A percentile compares a stretch with the other conserved stretches of the same genome.
phyloP scores from a whole-genome alignment of 2,797 vertebrate genomes.

The Gymnoscopelus braueri region DNA sequence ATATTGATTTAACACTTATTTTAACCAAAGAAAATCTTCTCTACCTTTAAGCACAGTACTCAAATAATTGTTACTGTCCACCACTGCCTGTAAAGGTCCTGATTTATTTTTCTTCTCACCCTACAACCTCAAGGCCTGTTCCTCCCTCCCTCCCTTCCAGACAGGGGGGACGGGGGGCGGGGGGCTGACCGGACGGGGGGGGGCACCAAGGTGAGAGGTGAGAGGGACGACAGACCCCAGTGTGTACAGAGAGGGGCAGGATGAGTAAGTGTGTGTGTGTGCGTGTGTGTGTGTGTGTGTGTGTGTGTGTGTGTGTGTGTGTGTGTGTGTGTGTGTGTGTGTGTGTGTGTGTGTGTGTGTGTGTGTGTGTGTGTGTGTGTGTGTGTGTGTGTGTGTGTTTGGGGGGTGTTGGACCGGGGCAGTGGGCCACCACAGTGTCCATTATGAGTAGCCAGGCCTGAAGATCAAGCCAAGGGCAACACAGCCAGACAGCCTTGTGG shows the following conservation, averaged over 20 bases:
- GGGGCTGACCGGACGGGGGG: constrained; percentile 68
- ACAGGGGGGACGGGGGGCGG: background rate
- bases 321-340: no score
- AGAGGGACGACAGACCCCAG: constrained; percentile 56
- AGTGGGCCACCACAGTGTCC: constrained; percentile 47
- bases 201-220: constrained; percentile 51
- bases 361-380: no score
- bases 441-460: constrained; percentile 60
- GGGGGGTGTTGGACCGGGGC: background rate
- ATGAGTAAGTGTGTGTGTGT: constrained; percentile 34
- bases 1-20: no score
- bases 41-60: no score
- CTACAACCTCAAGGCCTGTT: no score
- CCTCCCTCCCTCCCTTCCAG: no score
- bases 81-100: no score
- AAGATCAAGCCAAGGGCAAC: constrained; percentile 80
- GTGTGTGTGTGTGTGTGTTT: no score
- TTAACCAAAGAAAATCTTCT: no score
- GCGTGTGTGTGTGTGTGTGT: constrained; percentile 5
- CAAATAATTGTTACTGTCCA: no score
- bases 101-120: no score
- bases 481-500: constrained; percentile 35
- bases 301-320: background rate
- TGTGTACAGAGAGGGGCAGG: constrained; percentile 20
- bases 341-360: no score